These are phyloP conservation scores for Cosmopolites sordidus DNA, from an alignment of 2,888 invertebrate genomes.

Conservation along the genomic window DNA sequence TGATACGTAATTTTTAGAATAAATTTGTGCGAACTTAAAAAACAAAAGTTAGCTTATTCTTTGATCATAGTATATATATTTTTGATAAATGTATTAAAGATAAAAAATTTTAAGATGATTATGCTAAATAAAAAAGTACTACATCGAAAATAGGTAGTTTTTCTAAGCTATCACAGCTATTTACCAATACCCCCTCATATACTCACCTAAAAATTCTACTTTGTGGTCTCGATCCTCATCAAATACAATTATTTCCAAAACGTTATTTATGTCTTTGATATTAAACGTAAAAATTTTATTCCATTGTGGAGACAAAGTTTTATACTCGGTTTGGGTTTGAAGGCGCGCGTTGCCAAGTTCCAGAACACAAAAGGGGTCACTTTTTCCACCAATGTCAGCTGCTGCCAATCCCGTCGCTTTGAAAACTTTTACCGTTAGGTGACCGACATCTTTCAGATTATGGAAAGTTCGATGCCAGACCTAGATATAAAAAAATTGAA, in stretches of 20 bases:
- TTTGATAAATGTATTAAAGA: too few relatives aligned
- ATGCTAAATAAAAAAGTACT: too few relatives aligned
- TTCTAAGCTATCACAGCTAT: too few relatives aligned
- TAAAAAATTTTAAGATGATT: too few relatives aligned
- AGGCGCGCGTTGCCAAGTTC: conserved; percentile 91
- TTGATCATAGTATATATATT: too few relatives aligned
- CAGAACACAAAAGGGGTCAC: conserved; percentile 96
- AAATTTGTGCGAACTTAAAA: too few relatives aligned
- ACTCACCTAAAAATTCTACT: conserved; percentile 94
- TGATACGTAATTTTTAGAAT: too few relatives aligned
- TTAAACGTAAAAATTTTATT: conserved; percentile 98
- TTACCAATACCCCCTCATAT: too few relatives aligned
- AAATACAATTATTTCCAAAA: conserved; percentile 91
- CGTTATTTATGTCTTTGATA: conserved; percentile 93
- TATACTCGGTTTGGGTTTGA: conserved; percentile 98
- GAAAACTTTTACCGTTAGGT: conserved; percentile 90
- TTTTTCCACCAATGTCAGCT: conserved; percentile 95
- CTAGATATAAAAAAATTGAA: too few relatives aligned
- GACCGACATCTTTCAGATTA: conserved; percentile 83
- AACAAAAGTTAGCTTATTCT: too few relatives aligned
- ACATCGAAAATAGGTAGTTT: too few relatives aligned
- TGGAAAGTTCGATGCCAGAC: conserved; percentile 64
- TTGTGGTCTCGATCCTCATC: conserved; percentile 98
- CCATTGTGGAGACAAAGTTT: conserved; percentile 94
- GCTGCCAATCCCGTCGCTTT: conserved; percentile 82